Conservation (phyloP, 2,888 invertebrate genomes). For the Chironomus riparius region DNA sequence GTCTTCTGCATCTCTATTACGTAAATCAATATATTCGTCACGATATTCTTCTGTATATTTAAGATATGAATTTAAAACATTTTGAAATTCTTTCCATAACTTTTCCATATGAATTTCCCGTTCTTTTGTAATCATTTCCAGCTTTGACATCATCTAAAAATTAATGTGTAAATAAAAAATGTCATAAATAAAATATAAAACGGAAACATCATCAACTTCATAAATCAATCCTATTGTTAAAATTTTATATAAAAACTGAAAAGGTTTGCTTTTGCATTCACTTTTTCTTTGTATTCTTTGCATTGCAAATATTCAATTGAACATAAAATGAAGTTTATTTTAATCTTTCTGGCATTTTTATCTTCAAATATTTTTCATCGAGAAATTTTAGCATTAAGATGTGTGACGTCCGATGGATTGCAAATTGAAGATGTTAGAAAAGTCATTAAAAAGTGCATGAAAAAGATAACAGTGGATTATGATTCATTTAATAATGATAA, state of each 20-base stretch:
- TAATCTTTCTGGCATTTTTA: background rate
- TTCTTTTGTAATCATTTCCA: slow-evolving; percentile 41
- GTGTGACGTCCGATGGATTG: slow-evolving; percentile 51
- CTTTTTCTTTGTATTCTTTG: background rate
- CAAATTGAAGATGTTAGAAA: slow-evolving; percentile 50
- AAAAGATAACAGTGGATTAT: slow-evolving; percentile 34
- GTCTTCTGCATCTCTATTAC: slow-evolving; percentile 41
- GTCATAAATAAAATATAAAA: background rate
- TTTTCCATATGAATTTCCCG: slow-evolving; percentile 46
- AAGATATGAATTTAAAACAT: slow-evolving; percentile 40
- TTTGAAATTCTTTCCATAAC: slow-evolving; percentile 43
- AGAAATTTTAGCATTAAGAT: slow-evolving; percentile 45
- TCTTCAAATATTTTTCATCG: background rate
- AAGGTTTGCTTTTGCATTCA: background rate
- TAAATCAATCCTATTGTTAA: slow-evolving; percentile 14
- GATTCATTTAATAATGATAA: background rate
- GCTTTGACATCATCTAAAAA: slow-evolving; percentile 38
- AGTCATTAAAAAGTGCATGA: slow-evolving; percentile 50
- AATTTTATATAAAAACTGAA: background rate
- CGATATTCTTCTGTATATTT: slow-evolving; percentile 42
- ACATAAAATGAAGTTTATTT: slow-evolving; percentile 2
- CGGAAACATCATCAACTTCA: slow-evolving; percentile 20
- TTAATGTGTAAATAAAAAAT: background rate
- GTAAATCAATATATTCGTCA: slow-evolving; percentile 42
- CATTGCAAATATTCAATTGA: background rate